These are phyloP conservation scores for Drosophila siamana DNA, from an alignment of 2,888 invertebrate genomes.

Conservation along the genomic window DNA sequence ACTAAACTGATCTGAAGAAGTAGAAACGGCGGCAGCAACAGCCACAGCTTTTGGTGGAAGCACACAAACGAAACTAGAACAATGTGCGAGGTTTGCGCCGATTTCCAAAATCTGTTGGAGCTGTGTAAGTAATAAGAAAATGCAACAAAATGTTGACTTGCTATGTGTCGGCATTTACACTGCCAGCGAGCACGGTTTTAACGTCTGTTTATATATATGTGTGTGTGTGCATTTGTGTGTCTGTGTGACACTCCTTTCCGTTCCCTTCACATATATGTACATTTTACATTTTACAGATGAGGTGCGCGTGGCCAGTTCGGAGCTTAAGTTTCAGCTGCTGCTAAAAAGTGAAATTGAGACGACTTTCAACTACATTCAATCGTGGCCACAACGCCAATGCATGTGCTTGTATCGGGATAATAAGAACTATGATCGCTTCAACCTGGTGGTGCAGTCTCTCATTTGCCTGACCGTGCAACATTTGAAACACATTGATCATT, in stretches of 20 bases:
- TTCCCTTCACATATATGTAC: constrained; percentile 14
- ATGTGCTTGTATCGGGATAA: constrained; percentile 97
- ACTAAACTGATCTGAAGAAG: constrained; percentile 63
- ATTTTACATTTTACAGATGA: constrained; percentile 88
- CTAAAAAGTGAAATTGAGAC: constrained; percentile 93
- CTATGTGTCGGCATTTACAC: constrained; percentile 52
- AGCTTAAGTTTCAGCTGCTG: constrained; percentile 89
- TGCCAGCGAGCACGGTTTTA: constrained; percentile 39
- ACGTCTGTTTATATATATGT: constrained; percentile 26
- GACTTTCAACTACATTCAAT: constrained; percentile 93
- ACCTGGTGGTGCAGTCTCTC: constrained; percentile 94
- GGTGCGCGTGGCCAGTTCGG: constrained; percentile 91
- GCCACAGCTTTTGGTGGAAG: constrained; percentile 46
- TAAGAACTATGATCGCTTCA: constrained; percentile 96
- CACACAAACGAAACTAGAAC: constrained; percentile 44
- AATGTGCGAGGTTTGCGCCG: constrained; percentile 98
- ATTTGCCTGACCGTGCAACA: constrained; percentile 93
- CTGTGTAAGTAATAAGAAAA: constrained; percentile 88
- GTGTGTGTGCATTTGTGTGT: background rate
- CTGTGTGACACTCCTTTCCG: background rate
- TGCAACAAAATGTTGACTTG: background rate
- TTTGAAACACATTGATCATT: constrained; percentile 90
- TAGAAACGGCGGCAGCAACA: constrained; percentile 54
- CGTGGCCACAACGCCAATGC: constrained; percentile 97
- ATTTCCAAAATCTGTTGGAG: constrained; percentile 95